Evolutionary conservation across 64 coral and sea anemone genomes (phyloP).

Genomic region (Acropora yongei): DNA sequence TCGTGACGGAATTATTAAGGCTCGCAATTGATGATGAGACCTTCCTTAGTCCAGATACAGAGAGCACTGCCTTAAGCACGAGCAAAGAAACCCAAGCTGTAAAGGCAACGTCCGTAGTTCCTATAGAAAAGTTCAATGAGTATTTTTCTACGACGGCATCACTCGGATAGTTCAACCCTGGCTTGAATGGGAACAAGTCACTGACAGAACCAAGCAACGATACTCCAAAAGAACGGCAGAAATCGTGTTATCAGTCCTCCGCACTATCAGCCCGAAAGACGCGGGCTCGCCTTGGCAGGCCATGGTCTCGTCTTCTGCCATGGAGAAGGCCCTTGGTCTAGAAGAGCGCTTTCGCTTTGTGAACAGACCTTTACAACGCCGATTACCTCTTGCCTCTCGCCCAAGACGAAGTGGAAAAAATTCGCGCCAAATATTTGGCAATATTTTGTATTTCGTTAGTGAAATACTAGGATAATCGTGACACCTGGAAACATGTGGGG

Average conservation of each 20-base stretch:
- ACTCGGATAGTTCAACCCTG: conserved; percentile 22
- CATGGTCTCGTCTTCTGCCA: conserved; percentile 17
- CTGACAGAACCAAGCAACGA: conserved; percentile 38
- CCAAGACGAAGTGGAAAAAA: not conserved
- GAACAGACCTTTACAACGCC: not conserved
- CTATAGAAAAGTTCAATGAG: conserved; percentile 17
- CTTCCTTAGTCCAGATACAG: conserved; percentile 27
- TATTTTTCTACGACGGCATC: conserved; percentile 20
- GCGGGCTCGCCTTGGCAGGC: conserved; percentile 28
- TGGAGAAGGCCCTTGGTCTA: conserved; percentile 1
- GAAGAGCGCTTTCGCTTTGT: no score
- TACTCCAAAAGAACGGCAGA: conserved; percentile 43
- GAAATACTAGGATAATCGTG: not conserved
- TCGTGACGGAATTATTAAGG: not conserved
- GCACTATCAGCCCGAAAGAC: not conserved
- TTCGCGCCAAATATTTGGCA: not conserved
- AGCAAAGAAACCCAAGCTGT: conserved; percentile 24
- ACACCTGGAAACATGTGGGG: no score
- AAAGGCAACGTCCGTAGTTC: not conserved
- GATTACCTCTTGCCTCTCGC: not conserved
- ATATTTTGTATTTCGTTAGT: not conserved
- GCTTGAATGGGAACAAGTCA: conserved; percentile 41
- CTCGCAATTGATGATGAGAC: conserved; percentile 23
- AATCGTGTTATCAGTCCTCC: conserved; percentile 8
- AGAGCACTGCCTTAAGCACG: conserved; percentile 18